phyloP scores from a whole-genome alignment of 2,797 vertebrate species.

The Pterois miles region DNA sequence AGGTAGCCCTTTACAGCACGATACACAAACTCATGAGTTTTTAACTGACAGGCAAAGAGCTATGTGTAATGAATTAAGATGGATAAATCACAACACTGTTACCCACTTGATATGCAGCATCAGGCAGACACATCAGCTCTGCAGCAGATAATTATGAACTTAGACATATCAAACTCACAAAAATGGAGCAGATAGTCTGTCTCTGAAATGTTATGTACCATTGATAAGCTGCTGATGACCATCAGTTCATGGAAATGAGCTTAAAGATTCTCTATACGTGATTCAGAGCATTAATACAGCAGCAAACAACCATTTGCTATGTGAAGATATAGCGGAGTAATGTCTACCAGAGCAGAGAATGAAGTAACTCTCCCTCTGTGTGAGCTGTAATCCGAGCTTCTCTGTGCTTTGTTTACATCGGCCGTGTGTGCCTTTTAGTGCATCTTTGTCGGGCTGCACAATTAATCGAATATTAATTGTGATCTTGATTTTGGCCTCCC shows the following conservation, averaged over 20 bases:
- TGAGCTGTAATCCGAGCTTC: no score
- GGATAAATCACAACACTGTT: constrained; percentile 7
- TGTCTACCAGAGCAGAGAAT: no score
- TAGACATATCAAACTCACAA: constrained; percentile 37
- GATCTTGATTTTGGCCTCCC: no score
- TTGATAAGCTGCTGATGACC: constrained; percentile 55
- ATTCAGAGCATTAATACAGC: background rate
- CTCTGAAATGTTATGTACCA: constrained; percentile 20
- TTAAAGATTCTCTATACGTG: background rate
- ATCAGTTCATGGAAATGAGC: constrained; percentile 27
- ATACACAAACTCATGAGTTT: constrained; percentile 6
- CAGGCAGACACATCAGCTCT: constrained; percentile 28
- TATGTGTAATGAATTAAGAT: constrained; percentile 38
- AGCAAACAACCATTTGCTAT: background rate
- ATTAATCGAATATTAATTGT: accelerated
- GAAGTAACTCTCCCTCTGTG: no score
- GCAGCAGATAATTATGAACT: constrained; percentile 46
- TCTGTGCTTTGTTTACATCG: no score
- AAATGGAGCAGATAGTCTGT: constrained; percentile 35
- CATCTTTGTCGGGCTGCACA: no score
- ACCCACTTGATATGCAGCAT: constrained; percentile 34
- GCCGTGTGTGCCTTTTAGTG: no score
- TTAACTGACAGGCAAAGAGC: background rate
- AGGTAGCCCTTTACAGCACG: background rate
- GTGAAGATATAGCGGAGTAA: background rate